Base-by-base conservation (phyloP, 1,140 invertebrate genomes). In the Holotrichia oblita region DNA sequence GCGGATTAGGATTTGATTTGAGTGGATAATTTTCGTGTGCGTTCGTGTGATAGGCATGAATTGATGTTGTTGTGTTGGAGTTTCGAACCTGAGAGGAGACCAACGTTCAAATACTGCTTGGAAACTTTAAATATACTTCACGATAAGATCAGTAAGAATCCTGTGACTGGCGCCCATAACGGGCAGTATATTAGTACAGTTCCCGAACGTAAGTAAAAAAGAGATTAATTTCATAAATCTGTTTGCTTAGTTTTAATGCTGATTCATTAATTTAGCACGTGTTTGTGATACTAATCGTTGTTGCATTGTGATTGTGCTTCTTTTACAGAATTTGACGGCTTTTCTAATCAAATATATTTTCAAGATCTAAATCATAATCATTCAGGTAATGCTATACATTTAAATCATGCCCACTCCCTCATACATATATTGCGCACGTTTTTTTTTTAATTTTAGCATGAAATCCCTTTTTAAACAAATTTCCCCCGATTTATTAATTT, bases 21-120 rank as follows among this genome's bases (percentile, higher is more conserved):
- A n/a, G n/a, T n/a, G n/a, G n/a, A n/a, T n/a, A n/a, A n/a, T n/a
- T n/a, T n/a, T n/a, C n/a, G n/a, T n/a, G n/a, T n/a, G n/a, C n/a
- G n/a, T n/a, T n/a, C n/a, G n/a, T n/a, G n/a, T n/a, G n/a, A n/a
- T 82, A 96, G 95, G 55, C 93, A 95, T 87, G 87, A 91, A 74
- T 87, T 96, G 24, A 94, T 97, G 89, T 85, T 92, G 42, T 89
- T 92, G 81, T 96, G 95, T 87, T 97, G 95, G 95, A 91, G 89
- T 81, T 93, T 92, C 79, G 89, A 90, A 80, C 91, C 94, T 0
- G 91, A 93, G 79, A 90, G 92, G 79, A 88, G 96, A 61, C 95
- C 95, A 9, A 93, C 91, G 22, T 97, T 97, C 85, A 91, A 91
- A 69, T 90, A 92, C 78, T 95, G 94, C 84, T 87, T 95, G 22